Evolutionary conservation across 64 coral and sea anemone species (phyloP), one percentile per base, ranked within the genome.

Genomic region (Hydrozoanthus tunicans): DNA sequence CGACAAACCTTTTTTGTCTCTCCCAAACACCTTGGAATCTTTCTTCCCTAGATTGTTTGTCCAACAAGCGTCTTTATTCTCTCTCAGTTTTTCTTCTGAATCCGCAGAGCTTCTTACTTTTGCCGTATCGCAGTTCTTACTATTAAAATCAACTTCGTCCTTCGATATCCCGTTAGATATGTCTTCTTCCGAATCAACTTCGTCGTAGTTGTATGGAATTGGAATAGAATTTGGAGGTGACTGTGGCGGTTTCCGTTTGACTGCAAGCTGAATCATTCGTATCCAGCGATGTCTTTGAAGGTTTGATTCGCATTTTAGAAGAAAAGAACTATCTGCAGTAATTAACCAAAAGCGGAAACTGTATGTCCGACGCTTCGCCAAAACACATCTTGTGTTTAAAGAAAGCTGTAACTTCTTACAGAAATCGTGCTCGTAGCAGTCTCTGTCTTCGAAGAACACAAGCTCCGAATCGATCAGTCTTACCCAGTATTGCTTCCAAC

Each of bases 281-380:
- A 96, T 96, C 94, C 94, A 96, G 11, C 94, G 94, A 81, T 96
- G 91, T 78, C 94, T 96, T 75, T 96, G 94, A 27, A 96, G 81
- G 52, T 96, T 96, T 5, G 94, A 93, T 12, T 93, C 91, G 59
- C 94, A 96, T 91, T 96, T 96, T 0, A 96, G 68, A 70, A 93
- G 91, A 62, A 64, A 91, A 13, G 64, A 79, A 17, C 91, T 67
- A 10, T 86, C 91, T 2, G 52, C 65, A 65, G 94, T 93, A 59
- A 82, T 72, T 27, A 96, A 51, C 60, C 82, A 88, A 76, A 96
- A 96, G 77, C 94, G 79, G 85, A 93, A 79, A 27, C 94, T 96
- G 66, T 96, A 96, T 10, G 86, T 93, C 6, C 69, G 75, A 51
- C 94, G 94, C 76, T 90, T 96, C 51, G 90, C 79, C 13, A 90